phyloP scores from a whole-genome alignment of 2,888 invertebrate species.

The Dryadula phaetusa region DNA sequence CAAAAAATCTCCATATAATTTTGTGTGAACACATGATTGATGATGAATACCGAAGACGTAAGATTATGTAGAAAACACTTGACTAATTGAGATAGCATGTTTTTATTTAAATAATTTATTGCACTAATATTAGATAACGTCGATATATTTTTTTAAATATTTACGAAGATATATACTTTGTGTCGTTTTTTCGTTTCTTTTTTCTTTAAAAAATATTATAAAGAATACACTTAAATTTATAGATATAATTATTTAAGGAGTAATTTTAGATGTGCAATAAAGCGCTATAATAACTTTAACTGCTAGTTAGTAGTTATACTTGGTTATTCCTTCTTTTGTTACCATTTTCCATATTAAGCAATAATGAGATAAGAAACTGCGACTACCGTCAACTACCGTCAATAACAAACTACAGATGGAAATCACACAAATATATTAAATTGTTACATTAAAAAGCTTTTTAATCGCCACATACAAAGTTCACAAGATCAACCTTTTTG shows the following conservation, averaged over 20 bases:
- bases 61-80: conserved; percentile 26
- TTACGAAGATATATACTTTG: not conserved
- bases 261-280: too few relatives aligned
- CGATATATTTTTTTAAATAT: not conserved
- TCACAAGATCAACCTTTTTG: conserved; percentile 30
- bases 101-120: conserved; percentile 26
- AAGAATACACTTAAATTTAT: too few relatives aligned
- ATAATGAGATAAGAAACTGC: not conserved
- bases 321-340: too few relatives aligned
- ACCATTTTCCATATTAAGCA: not conserved
- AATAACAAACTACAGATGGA: not conserved
- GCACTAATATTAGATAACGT: conserved; percentile 13
- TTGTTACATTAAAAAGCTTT: conserved; percentile 30
- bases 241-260: too few relatives aligned
- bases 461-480: conserved; percentile 22
- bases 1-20: conserved; percentile 19
- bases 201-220: too few relatives aligned
- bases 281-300: too few relatives aligned
- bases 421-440: conserved; percentile 6
- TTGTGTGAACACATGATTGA: conserved; percentile 25
- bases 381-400: not conserved
- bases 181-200: too few relatives aligned
- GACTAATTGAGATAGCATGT: conserved; percentile 26
- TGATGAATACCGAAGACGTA: conserved; percentile 24
- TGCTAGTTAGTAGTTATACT: too few relatives aligned